Evolutionary conservation across 1,140 invertebrate species (phyloP), one percentile per base, ranked within the genome.

Genomic region (Bactericera cockerelli): DNA sequence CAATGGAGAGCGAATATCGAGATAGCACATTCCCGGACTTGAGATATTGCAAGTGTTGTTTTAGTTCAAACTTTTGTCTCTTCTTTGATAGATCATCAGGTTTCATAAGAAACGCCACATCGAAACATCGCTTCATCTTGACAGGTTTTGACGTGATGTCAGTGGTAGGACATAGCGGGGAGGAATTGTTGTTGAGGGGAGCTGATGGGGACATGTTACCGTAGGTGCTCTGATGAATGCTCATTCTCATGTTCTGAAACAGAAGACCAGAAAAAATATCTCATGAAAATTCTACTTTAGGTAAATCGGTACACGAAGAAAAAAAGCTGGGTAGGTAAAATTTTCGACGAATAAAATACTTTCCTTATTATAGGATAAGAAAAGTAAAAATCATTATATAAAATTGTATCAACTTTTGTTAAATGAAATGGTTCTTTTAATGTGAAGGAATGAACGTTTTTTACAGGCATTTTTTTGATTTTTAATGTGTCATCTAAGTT

Each of bases 61-160:
- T 63, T 57, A 62, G 24, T 63, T 64, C 54, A 49, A 49, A 49
- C 22, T 49, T 49, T 55, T 59, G 57, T 22, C 63, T 59, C 24
- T 60, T 82, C 79, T 64, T 83, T 77, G 33, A 81, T 79, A 39
- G 83, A 68, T 89, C 87, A 63, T 89, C 87, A 1, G 87, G 87
- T 65, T 87, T 83, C 73, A 90, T 88, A 2, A 92, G 71, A 62
- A 91, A 91, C 1, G 88, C 88, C 0, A 92, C 87, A 67, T 92
- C 87, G 65, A 91, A 91, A 11, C 86, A 85, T 14, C 88, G 72
- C 65, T 90, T 90, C 13, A 58, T 49, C 31, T 66, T 65, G 11
- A 56, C 26, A n/a, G 64, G 55, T 53, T 61, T 33, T 16, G 61
- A 53, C 13, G 62, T 55, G n/a, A 39, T 24, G 6, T 61, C 22